Evolutionary conservation across 2,888 invertebrate genomes (phyloP), one percentile per base, ranked within the genome.

Genomic region (Mesorhabditis belari): DNA sequence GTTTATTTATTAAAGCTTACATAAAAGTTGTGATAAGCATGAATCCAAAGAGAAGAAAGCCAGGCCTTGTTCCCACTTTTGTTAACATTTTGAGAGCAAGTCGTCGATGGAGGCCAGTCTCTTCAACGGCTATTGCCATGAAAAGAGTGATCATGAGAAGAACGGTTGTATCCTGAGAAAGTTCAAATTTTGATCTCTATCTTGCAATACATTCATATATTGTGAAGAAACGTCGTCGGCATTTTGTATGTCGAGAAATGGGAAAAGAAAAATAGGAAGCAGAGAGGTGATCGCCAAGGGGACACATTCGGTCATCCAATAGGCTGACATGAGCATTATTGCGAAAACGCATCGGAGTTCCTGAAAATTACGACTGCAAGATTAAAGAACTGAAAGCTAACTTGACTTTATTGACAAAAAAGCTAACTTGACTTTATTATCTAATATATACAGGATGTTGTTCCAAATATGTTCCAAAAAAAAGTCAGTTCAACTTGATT

Each of bases 221-320:
- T 56, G 26, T 2, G 58, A 55, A 51, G 64, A 61, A 26, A 71
- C 66, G 3, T 67, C 50, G 54, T 64, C 64, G 17, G 69, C 70
- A 4, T 64, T 49, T 2, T 68, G 61, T 35, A 74, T 68, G 25
- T 66, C 65, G 4, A 74, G 63, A 12, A 72, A 58, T 3, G 74
- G 74, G 51, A 71, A 74, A 6, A 74, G 64, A 5, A 72, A 62
- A 29, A 73, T 44, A 1, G 74, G 74, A 23, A 74, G 57, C 3
- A 74, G 62, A 5, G 70, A 69, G 2, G 73, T 71, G 28, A 74
- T 57, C 4, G 70, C 68, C 49, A 74, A 63, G 3, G 74, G 74
- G 28, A 74, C 56, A 3, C 12, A 17, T n/a, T 35, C 64, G 2
- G 61, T 60, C 5, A 74, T 65, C 67, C 71, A 69, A 58, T 68